phyloP scores from a whole-genome alignment of 2,113 vertebrate species.

The Pelusios castaneus region DNA sequence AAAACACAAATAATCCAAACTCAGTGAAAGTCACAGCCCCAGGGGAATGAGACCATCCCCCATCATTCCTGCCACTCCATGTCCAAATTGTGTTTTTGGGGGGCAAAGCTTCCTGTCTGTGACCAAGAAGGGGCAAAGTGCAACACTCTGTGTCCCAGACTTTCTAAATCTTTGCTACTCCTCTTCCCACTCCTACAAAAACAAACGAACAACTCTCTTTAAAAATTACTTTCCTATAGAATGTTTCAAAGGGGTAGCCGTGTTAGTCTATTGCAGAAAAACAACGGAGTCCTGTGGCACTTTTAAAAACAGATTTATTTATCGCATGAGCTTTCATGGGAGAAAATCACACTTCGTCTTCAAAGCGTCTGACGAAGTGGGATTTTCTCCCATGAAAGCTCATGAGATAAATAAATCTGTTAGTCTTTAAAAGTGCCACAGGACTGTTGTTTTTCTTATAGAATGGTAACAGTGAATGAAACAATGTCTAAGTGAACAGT shows the following conservation, averaged over 20 bases:
- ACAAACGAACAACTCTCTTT: neutral
- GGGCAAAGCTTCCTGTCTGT: neutral
- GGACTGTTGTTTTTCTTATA: no score
- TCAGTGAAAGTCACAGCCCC: neutral
- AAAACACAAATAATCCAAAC: neutral
- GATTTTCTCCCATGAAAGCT: no score
- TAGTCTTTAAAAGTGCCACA: no score
- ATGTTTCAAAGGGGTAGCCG: no score
- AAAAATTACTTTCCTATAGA: constrained; percentile 33
- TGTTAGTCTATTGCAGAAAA: no score
- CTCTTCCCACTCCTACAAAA: constrained; percentile 3
- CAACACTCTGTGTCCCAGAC: neutral
- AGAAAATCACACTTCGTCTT: no score
- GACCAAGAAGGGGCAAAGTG: neutral
- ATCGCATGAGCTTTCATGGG: no score
- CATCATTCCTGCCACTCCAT: neutral
- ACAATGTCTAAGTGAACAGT: constrained; percentile 13
- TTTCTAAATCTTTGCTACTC: neutral
- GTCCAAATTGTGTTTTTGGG: neutral
- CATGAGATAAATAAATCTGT: no score
- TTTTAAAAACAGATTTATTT: no score
- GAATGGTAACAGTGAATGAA: constrained; percentile 21
- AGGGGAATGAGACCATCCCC: neutral
- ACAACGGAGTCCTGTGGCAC: no score
- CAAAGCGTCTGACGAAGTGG: no score